Percentiles rank a stretch among this genome's conserved stretches.
phyloP scores from a whole-genome alignment of 1,140 invertebrate species.

The Centruroides sculpturatus region DNA sequence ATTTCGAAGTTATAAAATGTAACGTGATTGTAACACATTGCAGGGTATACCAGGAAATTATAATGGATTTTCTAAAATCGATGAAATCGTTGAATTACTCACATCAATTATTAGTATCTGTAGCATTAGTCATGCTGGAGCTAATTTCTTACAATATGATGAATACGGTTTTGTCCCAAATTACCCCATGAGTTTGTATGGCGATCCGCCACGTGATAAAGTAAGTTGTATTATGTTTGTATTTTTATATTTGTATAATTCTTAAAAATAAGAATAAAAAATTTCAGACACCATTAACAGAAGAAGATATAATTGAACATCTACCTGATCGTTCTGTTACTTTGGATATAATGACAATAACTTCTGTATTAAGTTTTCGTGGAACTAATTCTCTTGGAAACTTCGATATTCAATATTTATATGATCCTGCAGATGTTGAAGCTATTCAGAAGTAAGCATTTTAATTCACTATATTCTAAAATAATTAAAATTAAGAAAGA shows the following conservation, averaged over 20 bases:
- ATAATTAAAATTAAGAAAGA: too few species aligned
- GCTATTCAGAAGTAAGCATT: conserved; percentile 31
- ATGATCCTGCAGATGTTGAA: conserved; percentile 28
- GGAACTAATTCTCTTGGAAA: conserved; percentile 33
- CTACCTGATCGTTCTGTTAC: conserved; percentile 31
- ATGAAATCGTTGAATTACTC: conserved; percentile 27
- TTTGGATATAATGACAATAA: conserved; percentile 34
- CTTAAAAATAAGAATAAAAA: not conserved
- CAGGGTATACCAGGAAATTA: conserved; percentile 24
- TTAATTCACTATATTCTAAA: too few species aligned
- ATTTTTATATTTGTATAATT: not conserved
- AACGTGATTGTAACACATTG: not conserved
- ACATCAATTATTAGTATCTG: conserved; percentile 33
- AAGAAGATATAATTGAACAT: conserved; percentile 25
- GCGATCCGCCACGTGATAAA: conserved; percentile 28
- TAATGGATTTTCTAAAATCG: conserved; percentile 25
- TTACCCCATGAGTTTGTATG: conserved; percentile 31
- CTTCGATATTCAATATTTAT: conserved; percentile 36
- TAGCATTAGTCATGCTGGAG: conserved; percentile 33
- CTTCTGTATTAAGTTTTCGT: conserved; percentile 31
- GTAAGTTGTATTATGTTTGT: conserved; percentile 16
- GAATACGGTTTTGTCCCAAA: conserved; percentile 36
- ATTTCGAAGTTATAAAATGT: too few species aligned
- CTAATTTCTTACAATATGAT: conserved; percentile 32
- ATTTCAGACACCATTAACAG: conserved; percentile 22